Base-by-base conservation (phyloP, 2,888 invertebrate species). In the Xanthorhoe designata region DNA sequence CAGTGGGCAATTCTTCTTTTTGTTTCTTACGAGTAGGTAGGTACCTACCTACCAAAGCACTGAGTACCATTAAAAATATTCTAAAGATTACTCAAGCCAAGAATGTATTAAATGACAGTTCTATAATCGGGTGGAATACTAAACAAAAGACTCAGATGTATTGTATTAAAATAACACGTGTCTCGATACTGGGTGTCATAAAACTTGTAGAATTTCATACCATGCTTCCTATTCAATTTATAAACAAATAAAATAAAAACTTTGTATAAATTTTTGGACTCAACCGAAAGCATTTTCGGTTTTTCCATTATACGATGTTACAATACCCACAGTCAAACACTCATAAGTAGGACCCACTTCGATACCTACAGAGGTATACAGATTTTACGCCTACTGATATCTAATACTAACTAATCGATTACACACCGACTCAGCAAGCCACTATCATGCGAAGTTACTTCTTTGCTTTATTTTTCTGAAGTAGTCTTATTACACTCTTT, bases 61-160 rank as follows among this genome's bases (percentile, higher is more conserved):
- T 10, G 1, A 38, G 10, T 35, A 38, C 38, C 38, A 10, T 50
- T 24, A 15, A 10, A 50, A 18, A 32, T 53, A 49, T 9, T 19
- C 8, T 42, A 8, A 68, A 62, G 61, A 61, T 71, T 72, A 58
- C 51, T 67, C 59, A 58, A 61, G 35, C 15, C 35, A 15, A 45
- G 56, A 58, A 63, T 63, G 61, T 54, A 60, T 57, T 54, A 64
- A 62, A 64, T 69, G 69, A 68, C 59, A 49, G 57, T 57, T 62
- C 49, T 18, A 66, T 64, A 59, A n/a, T n/a, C 63, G 66, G 64
- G 35, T 45, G 42, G 68, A 64, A 68, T 68, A 45, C 29, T 56
- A 63, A 68, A 68, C 64, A 64, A 58, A 62, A 32, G 32, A 38
- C 50, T 42, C 38, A 54, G 4, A 15, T 42, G 18, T 55, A 52